Evolutionary conservation across 2,797 vertebrate species (phyloP).

Genomic region (Alfaro cultratus): DNA sequence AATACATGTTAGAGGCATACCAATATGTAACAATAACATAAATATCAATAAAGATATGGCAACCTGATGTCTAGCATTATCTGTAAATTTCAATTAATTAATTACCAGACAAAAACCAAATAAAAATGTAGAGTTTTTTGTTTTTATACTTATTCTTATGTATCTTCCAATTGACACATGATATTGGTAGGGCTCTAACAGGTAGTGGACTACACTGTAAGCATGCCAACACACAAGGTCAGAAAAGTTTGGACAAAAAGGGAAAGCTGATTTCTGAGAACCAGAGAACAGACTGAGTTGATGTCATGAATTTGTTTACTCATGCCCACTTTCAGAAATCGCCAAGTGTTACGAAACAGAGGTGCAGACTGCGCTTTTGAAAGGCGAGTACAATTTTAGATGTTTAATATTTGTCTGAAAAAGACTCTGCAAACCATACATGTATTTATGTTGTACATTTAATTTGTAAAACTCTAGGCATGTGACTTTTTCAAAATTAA

Average conservation of each 20-base stretch:
- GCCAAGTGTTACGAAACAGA: neutral
- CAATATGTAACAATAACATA: neutral
- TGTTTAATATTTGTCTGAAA: neutral
- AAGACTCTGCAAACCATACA: neutral
- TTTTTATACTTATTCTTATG: neutral
- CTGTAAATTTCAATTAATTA: neutral
- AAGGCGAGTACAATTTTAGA: neutral
- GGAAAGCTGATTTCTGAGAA: constrained; percentile 9
- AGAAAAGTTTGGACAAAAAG: constrained; percentile 16
- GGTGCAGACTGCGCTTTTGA: neutral
- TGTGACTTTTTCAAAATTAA: neutral
- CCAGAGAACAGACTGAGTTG: constrained; percentile 64
- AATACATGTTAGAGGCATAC: constrained; percentile 31
- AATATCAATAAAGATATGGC: neutral
- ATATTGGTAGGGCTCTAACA: constrained; percentile 20
- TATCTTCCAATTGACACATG: neutral
- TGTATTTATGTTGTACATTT: neutral
- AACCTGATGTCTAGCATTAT: neutral
- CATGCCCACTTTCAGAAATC: constrained; percentile 1
- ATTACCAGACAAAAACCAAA: neutral
- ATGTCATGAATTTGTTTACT: constrained; percentile 20
- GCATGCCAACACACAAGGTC: constrained; percentile 47
- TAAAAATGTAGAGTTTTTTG: rapidly evolving
- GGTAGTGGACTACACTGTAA: neutral
- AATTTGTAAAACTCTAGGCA: neutral